A percentile compares a stretch with the other conserved stretches of the same genome.
Conservation (phyloP, 2,888 invertebrate genomes). For the Rhodophaea formosa region DNA sequence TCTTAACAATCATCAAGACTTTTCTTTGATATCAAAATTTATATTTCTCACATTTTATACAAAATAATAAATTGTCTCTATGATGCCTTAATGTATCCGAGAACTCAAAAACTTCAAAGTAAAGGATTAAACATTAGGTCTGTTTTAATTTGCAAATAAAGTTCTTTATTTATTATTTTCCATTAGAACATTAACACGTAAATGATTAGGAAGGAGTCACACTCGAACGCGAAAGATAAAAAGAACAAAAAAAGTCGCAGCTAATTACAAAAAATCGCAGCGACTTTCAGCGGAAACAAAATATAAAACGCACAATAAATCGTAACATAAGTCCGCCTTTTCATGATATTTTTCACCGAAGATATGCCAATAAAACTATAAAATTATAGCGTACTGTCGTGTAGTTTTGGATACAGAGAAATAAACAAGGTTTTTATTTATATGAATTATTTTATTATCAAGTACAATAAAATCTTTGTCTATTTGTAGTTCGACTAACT, state of each 20-base stretch:
- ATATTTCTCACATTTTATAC: background rate
- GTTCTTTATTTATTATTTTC: slow-evolving; percentile 1
- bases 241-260: slow-evolving; percentile 16
- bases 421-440: slow-evolving; percentile 64
- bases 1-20: background rate
- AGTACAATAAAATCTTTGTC: slow-evolving; percentile 73
- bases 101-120: background rate
- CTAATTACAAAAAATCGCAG: slow-evolving; percentile 34
- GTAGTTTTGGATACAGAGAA: slow-evolving; percentile 52
- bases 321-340: slow-evolving; percentile 51
- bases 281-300: slow-evolving; percentile 66
- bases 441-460: slow-evolving; percentile 64
- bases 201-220: slow-evolving; percentile 4
- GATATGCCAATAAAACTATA: slow-evolving; percentile 73
- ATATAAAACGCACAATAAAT: slow-evolving; percentile 69
- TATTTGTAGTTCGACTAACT: slow-evolving; percentile 34
- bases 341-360: slow-evolving; percentile 57
- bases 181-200: slow-evolving; percentile 15
- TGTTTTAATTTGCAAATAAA: slow-evolving; percentile 7
- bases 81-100: background rate
- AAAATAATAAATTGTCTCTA: background rate
- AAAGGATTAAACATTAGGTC: background rate
- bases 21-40: background rate
- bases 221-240: slow-evolving; percentile 9
- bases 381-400: slow-evolving; percentile 66